phyloP scores from a whole-genome alignment of 2,888 invertebrate species.

The Tridacna crocea region DNA sequence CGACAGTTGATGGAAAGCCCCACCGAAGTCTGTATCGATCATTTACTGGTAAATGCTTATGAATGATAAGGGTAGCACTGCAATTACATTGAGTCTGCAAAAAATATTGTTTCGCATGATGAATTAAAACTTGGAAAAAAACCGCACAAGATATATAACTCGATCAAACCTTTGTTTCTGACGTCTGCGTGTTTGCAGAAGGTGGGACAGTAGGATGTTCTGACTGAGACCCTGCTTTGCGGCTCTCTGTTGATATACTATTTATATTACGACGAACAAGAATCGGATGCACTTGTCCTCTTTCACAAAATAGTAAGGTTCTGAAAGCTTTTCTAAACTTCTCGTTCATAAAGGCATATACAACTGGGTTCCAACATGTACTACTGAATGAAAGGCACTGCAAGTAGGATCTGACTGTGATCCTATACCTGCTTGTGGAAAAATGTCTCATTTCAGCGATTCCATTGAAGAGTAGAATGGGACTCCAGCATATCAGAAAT shows the following conservation, averaged over 20 bases:
- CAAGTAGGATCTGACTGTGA: constrained; percentile 61
- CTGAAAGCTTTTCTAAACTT: constrained; percentile 69
- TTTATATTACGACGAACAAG: constrained; percentile 24
- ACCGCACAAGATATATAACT: background rate
- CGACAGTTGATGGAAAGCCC: too few relatives aligned
- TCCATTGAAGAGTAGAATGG: constrained; percentile 66
- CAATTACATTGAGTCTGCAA: too few relatives aligned
- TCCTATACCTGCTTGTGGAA: constrained; percentile 31
- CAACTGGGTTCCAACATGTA: constrained; percentile 73
- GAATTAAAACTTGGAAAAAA: too few relatives aligned
- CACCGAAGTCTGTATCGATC: too few relatives aligned
- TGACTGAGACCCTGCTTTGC: constrained; percentile 52
- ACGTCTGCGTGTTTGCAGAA: constrained; percentile 37
- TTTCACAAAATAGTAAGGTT: constrained; percentile 58
- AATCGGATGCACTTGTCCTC: constrained; percentile 86
- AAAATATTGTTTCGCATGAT: too few relatives aligned
- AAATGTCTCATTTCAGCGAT: constrained; percentile 53
- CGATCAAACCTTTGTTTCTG: constrained; percentile 48
- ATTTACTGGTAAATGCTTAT: too few relatives aligned
- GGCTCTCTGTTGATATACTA: constrained; percentile 50
- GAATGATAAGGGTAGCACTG: too few relatives aligned
- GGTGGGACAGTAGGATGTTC: constrained; percentile 32
- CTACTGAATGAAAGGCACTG: constrained; percentile 71
- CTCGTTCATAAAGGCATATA: constrained; percentile 76
- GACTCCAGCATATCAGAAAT: constrained; percentile 72